phyloP scores from a whole-genome alignment of 2,797 vertebrate species.

The Ctenosaura bakeri region DNA sequence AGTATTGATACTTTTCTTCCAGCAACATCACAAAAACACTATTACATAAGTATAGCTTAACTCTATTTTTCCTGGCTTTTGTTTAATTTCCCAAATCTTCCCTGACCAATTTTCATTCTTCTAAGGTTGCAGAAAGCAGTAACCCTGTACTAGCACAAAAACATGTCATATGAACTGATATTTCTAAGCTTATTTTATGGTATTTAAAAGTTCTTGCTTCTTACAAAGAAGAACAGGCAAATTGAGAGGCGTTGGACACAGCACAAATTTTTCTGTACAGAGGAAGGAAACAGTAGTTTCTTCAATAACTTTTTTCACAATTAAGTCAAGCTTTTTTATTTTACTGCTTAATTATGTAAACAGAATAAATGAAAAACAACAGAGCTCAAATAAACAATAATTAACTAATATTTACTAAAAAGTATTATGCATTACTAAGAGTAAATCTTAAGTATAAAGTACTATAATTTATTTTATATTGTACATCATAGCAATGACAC shows the following conservation, averaged over 20 bases:
- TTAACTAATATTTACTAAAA: too few relatives aligned
- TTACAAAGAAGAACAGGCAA: neutral
- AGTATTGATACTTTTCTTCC: too few relatives aligned
- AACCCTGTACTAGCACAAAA: neutral
- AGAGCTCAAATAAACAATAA: neutral
- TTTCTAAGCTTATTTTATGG: neutral
- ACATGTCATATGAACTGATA: neutral
- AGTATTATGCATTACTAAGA: too few relatives aligned
- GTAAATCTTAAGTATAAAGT: too few relatives aligned
- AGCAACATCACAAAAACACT: too few relatives aligned
- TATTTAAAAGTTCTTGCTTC: neutral
- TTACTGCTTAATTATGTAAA: neutral
- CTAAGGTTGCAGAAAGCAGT: neutral
- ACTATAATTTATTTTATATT: too few relatives aligned
- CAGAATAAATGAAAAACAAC: neutral
- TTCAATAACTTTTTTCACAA: neutral
- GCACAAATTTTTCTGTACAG: neutral
- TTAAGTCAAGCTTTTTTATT: neutral
- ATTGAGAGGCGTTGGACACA: neutral
- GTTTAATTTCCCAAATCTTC: too few relatives aligned
- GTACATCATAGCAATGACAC: too few relatives aligned
- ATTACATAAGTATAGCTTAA: neutral
- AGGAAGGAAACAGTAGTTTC: neutral
- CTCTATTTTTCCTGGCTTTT: neutral
- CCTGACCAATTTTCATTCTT: too few relatives aligned